phyloP scores from a whole-genome alignment of 2,888 invertebrate genomes.

The Sinohyriopsis cumingii region DNA sequence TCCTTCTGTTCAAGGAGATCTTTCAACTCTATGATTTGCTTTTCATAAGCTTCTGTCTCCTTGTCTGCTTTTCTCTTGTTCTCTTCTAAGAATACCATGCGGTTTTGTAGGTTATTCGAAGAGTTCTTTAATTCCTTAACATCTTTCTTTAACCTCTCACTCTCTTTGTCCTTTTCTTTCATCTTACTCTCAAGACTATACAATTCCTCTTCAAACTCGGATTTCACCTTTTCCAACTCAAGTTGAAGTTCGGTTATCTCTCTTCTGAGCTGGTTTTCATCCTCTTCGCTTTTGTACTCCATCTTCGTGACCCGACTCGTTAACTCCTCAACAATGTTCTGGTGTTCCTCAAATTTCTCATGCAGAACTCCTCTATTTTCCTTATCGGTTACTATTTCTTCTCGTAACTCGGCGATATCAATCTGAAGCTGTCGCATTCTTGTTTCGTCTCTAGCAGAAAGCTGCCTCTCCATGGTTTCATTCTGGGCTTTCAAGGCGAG shows the following conservation, averaged over 20 bases:
- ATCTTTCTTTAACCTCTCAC: slow-evolving; percentile 11
- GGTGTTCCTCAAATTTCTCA: slow-evolving; percentile 25
- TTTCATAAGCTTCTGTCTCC: slow-evolving; percentile 25
- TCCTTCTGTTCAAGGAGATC: slow-evolving; percentile 26
- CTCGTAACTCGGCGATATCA: slow-evolving; percentile 25
- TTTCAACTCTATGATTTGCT: slow-evolving; percentile 20
- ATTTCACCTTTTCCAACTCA: slow-evolving; percentile 25
- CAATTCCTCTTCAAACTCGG: slow-evolving; percentile 19
- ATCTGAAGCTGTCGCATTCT: slow-evolving; percentile 9
- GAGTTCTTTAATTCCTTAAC: slow-evolving; percentile 11
- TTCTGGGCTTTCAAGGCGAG: too few species aligned
- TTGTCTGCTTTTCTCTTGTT: slow-evolving; percentile 22
- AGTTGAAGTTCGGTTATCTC: slow-evolving; percentile 25
- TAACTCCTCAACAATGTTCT: slow-evolving; percentile 24
- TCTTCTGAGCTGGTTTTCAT: slow-evolving; percentile 17
- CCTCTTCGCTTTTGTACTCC: slow-evolving; percentile 23
- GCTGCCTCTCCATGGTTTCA: too few species aligned
- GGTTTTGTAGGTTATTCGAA: slow-evolving; percentile 21
- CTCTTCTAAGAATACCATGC: slow-evolving; percentile 24
- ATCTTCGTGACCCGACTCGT: slow-evolving; percentile 18
- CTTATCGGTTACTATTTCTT: slow-evolving; percentile 30
- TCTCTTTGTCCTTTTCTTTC: slow-evolving; percentile 26
- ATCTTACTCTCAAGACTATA: slow-evolving; percentile 21
- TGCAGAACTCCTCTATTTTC: slow-evolving; percentile 18
- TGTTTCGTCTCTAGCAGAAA: too few species aligned